phyloP scores from a whole-genome alignment of 2,888 invertebrate genomes.

The Eutolmus rufibarbis region DNA sequence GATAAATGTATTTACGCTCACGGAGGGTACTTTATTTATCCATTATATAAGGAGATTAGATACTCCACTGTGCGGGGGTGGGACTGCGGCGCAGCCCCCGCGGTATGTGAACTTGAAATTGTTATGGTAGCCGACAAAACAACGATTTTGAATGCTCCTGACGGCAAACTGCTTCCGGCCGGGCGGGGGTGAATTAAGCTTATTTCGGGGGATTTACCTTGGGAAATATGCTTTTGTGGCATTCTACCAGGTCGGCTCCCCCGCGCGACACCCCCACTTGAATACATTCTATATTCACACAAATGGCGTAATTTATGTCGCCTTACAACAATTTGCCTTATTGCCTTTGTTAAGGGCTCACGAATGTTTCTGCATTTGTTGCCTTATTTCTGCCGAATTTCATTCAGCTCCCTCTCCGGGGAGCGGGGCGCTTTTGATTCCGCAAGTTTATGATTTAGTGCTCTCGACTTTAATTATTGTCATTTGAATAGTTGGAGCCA shows the following conservation, averaged over 20 bases:
- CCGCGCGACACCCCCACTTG: not conserved
- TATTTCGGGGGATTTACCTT: conserved; percentile 47
- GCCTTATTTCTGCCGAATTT: conserved; percentile 33
- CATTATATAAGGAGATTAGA: conserved; percentile 44
- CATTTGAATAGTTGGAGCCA: conserved; percentile 31
- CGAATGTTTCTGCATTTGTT: conserved; percentile 42
- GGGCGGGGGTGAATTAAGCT: conserved; percentile 44
- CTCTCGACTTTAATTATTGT: conserved; percentile 28
- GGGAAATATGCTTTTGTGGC: conserved; percentile 46
- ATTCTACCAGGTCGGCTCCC: conserved; percentile 6
- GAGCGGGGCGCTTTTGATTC: not conserved
- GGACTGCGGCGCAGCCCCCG: conserved; percentile 11
- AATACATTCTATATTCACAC: conserved; percentile 45
- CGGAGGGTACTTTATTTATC: conserved; percentile 38
- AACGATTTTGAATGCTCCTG: conserved; percentile 38
- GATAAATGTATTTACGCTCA: conserved; percentile 41
- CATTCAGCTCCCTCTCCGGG: not conserved
- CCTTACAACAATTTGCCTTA: conserved; percentile 48
- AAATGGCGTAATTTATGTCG: conserved; percentile 48
- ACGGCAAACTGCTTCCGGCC: conserved; percentile 1
- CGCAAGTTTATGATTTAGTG: conserved; percentile 37
- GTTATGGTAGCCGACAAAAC: conserved; percentile 46
- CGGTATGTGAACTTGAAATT: conserved; percentile 45
- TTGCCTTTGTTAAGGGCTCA: conserved; percentile 46
- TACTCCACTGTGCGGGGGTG: conserved; percentile 27